These are phyloP conservation scores for Huso huso DNA, from an alignment of 2,797 vertebrate species.

Conservation along the genomic window DNA sequence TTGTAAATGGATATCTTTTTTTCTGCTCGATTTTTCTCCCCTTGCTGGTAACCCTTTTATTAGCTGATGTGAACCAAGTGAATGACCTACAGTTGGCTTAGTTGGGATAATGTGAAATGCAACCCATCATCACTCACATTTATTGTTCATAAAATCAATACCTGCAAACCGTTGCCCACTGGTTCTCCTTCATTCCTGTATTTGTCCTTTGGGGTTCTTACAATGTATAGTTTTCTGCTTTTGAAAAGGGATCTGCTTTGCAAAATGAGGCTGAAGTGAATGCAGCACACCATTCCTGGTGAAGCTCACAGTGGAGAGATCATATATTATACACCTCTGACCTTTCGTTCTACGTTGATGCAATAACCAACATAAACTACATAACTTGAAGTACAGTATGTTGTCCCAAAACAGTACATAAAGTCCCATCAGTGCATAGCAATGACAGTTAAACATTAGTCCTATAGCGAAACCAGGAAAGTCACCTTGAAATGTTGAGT, in stretches of 20 bases:
- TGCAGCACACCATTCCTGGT: background rate
- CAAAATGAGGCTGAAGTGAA: background rate
- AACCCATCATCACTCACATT: slow-evolving; percentile 35
- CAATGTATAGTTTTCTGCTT: slow-evolving; percentile 21
- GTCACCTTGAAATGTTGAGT: too few relatives aligned
- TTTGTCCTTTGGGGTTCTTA: slow-evolving; percentile 14
- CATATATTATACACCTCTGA: background rate
- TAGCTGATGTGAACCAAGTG: slow-evolving; percentile 6
- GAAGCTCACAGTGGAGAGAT: background rate
- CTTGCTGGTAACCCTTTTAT: slow-evolving; percentile 2
- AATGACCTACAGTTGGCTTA: background rate
- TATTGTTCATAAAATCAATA: slow-evolving; percentile 24
- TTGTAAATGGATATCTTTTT: slow-evolving; percentile 27
- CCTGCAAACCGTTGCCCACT: background rate
- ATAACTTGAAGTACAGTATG: too few relatives aligned
- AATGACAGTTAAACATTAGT: too few relatives aligned
- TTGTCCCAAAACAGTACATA: too few relatives aligned
- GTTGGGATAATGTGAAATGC: slow-evolving; percentile 6
- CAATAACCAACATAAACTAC: too few relatives aligned
- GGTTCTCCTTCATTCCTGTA: slow-evolving; percentile 18
- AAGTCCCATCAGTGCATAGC: too few relatives aligned
- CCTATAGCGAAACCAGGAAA: too few relatives aligned
- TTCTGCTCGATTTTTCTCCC: background rate
- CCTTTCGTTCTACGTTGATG: too few relatives aligned
- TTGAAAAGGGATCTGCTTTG: slow-evolving; percentile 18